These are phyloP conservation scores for Ranitomeya imitator DNA, from an alignment of 2,113 vertebrate genomes.

Conservation along the genomic window DNA sequence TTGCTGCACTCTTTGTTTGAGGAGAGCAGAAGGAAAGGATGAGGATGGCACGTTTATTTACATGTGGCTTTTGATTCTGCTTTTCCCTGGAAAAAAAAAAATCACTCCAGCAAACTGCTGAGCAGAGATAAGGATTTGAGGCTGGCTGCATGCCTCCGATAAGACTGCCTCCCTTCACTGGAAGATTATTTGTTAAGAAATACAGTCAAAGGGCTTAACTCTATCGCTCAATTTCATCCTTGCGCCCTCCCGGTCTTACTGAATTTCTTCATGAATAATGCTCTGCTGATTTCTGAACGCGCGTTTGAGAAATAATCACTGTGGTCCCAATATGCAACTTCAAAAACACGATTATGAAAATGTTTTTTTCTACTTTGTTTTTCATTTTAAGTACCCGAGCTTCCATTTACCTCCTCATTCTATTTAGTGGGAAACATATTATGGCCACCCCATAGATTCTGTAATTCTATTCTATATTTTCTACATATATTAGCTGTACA, in stretches of 20 bases:
- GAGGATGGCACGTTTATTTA: conserved; percentile 40
- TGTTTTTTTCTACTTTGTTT: neutral
- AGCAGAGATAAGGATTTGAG: conserved; percentile 86
- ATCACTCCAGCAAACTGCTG: conserved; percentile 83
- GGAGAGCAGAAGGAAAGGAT: conserved; percentile 35
- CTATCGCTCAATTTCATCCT: conserved; percentile 66
- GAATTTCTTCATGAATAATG: conserved; percentile 67
- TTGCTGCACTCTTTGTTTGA: conserved; percentile 59
- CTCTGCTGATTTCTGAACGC: conserved; percentile 46
- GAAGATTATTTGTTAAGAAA: conserved; percentile 75
- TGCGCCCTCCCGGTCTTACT: conserved; percentile 37
- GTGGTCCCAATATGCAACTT: conserved; percentile 33
- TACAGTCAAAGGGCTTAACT: conserved; percentile 72
- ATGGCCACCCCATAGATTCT: neutral
- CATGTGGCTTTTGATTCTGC: conserved; percentile 68
- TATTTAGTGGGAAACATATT: neutral
- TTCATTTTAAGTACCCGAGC: neutral
- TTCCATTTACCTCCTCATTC: neutral
- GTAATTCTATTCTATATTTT: neutral
- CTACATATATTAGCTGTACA: neutral
- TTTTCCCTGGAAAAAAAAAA: conserved; percentile 70
- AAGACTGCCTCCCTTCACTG: conserved; percentile 74
- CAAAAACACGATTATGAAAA: conserved; percentile 12
- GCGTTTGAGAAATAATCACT: conserved; percentile 43
- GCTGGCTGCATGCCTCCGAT: conserved; percentile 87